These are phyloP conservation scores for Polyploca ridens DNA, from an alignment of 2,888 invertebrate genomes.

Conservation along the genomic window DNA sequence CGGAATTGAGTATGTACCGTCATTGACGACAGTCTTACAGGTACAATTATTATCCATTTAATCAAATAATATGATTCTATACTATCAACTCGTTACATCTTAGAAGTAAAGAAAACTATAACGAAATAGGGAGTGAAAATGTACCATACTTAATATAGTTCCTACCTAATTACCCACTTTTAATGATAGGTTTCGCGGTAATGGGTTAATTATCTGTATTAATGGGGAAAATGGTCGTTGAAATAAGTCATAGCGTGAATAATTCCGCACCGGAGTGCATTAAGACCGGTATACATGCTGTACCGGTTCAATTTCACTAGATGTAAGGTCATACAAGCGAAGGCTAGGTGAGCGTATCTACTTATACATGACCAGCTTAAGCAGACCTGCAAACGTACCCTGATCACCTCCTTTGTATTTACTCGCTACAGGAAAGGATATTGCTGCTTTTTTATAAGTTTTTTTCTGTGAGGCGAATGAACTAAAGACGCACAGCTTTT, in stretches of 20 bases:
- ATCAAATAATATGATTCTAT: neutral
- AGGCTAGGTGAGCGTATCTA: conserved; percentile 72
- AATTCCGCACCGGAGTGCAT: conserved; percentile 50
- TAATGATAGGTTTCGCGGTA: neutral
- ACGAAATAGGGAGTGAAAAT: conserved; percentile 1
- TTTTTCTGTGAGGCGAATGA: neutral
- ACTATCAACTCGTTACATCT: neutral
- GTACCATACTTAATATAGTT: neutral
- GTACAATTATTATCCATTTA: neutral
- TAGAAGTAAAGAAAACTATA: neutral
- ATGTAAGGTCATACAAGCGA: conserved; percentile 74
- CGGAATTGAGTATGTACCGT: too few relatives aligned
- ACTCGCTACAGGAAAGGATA: neutral
- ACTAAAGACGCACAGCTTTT: conserved; percentile 10
- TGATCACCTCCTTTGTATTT: conserved; percentile 8
- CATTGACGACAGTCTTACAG: too few relatives aligned
- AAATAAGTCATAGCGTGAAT: conserved; percentile 49
- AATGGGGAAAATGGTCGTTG: conserved; percentile 27
- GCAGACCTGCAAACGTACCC: conserved; percentile 17
- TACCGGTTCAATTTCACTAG: conserved; percentile 80
- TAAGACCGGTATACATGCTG: conserved; percentile 46
- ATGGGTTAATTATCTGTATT: neutral
- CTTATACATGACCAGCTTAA: conserved; percentile 25
- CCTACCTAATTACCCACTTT: neutral
- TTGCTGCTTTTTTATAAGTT: neutral